Conservation (phyloP, 2,888 invertebrate genomes). For the Agriopis leucophaearia region DNA sequence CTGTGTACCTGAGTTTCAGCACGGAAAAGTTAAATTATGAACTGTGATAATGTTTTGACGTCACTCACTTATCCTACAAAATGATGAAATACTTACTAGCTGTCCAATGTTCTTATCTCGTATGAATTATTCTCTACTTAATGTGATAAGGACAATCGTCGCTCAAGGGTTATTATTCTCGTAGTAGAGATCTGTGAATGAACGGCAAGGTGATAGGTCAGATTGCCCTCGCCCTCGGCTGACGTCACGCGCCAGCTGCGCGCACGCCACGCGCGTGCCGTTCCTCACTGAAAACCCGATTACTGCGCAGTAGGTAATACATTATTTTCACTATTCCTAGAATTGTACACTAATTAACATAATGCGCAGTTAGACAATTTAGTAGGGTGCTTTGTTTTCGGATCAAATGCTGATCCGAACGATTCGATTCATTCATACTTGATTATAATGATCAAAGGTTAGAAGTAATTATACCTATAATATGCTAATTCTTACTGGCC, state of each 20-base stretch:
- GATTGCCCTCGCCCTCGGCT: constrained; percentile 33
- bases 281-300: constrained; percentile 28
- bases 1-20: neutral
- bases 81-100: constrained; percentile 21
- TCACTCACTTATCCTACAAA: constrained; percentile 4
- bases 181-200: constrained; percentile 58
- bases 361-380: constrained; percentile 31
- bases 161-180: constrained; percentile 43
- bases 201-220: constrained; percentile 43
- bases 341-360: constrained; percentile 27
- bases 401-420: constrained; percentile 1
- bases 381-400: neutral
- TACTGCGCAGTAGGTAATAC: constrained; percentile 32
- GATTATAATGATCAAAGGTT: neutral
- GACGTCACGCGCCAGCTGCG: constrained; percentile 44
- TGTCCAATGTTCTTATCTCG: constrained; percentile 30
- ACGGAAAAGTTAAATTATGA: neutral
- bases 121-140: constrained; percentile 13
- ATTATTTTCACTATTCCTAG: constrained; percentile 27
- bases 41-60: neutral
- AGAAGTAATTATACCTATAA: neutral
- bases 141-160: constrained; percentile 36
- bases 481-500: neutral
- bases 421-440: constrained; percentile 5
- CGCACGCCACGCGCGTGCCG: constrained; percentile 19